These are phyloP conservation scores for Morus bassanus DNA, from an alignment of 2,797 vertebrate species.

Conservation along the genomic window DNA sequence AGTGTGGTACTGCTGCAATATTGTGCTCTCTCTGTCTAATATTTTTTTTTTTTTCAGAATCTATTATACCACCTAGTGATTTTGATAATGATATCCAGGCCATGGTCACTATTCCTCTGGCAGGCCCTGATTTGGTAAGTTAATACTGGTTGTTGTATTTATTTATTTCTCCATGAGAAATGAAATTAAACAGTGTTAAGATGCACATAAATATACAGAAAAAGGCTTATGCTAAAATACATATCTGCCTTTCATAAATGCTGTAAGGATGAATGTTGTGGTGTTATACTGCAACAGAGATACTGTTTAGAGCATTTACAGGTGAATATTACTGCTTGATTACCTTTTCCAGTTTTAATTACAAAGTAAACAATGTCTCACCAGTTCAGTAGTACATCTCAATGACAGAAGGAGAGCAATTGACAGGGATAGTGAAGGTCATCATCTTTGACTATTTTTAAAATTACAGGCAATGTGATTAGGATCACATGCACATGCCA, in stretches of 20 bases:
- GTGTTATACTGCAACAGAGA: neutral
- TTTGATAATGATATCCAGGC: slow-evolving; percentile 56
- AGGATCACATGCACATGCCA: neutral
- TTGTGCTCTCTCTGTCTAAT: neutral
- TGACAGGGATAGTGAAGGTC: neutral
- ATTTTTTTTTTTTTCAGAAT: neutral
- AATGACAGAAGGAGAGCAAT: neutral
- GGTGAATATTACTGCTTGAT: neutral
- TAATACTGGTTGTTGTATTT: neutral
- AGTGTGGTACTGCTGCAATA: neutral
- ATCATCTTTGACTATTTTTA: neutral
- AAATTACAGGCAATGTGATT: neutral
- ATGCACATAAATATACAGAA: neutral
- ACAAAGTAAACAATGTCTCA: neutral
- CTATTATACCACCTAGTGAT: slow-evolving; percentile 1
- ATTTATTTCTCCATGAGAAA: neutral
- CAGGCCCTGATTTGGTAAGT: slow-evolving; percentile 68
- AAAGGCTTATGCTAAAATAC: neutral
- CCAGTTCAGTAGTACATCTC: neutral
- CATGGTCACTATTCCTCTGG: slow-evolving; percentile 50
- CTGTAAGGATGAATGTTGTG: neutral
- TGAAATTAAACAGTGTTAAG: neutral
- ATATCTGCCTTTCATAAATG: neutral
- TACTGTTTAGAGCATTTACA: neutral
- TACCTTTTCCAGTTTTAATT: neutral